Percentiles rank a stretch among this genome's conserved stretches.
These are phyloP conservation scores for Agrotis exclamationis DNA, from an alignment of 2,888 invertebrate species.

Conservation along the genomic window DNA sequence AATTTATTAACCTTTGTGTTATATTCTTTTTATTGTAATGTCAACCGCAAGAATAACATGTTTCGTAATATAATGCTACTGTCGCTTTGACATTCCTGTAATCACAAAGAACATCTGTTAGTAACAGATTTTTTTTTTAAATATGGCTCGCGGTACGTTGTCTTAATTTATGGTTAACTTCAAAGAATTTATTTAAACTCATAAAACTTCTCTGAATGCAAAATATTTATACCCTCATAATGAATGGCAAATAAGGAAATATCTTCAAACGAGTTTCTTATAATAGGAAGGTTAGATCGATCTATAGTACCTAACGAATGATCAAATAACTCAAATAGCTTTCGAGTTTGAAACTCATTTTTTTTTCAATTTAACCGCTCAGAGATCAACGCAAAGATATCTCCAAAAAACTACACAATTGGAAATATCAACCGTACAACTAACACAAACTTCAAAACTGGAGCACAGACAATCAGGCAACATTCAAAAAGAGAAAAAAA, in stretches of 20 bases:
- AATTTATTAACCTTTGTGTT: conserved; percentile 59
- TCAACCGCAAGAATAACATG: conserved; percentile 53
- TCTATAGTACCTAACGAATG: conserved; percentile 2
- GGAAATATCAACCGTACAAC: conserved; percentile 41
- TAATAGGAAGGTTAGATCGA: not conserved
- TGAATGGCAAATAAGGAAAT: not conserved
- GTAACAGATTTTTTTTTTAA: conserved; percentile 32
- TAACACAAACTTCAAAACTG: conserved; percentile 51
- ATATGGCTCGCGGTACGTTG: conserved; percentile 11
- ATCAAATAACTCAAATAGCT: conserved; percentile 7
- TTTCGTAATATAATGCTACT: conserved; percentile 49
- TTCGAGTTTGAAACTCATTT: not conserved
- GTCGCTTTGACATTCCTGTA: conserved; percentile 54
- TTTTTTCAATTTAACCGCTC: conserved; percentile 38
- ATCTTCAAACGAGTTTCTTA: not conserved
- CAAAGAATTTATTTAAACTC: conserved; percentile 1
- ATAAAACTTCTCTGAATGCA: conserved; percentile 2
- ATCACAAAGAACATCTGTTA: conserved; percentile 52
- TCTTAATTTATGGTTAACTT: conserved; percentile 27
- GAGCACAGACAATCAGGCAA: conserved; percentile 65
- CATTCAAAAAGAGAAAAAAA: conserved; percentile 66
- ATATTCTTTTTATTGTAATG: conserved; percentile 42
- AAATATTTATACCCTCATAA: not conserved
- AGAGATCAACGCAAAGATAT: conserved; percentile 33
- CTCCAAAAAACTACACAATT: conserved; percentile 31